These are phyloP conservation scores for Chironomus riparius DNA, from an alignment of 2,888 invertebrate genomes.

Conservation along the genomic window DNA sequence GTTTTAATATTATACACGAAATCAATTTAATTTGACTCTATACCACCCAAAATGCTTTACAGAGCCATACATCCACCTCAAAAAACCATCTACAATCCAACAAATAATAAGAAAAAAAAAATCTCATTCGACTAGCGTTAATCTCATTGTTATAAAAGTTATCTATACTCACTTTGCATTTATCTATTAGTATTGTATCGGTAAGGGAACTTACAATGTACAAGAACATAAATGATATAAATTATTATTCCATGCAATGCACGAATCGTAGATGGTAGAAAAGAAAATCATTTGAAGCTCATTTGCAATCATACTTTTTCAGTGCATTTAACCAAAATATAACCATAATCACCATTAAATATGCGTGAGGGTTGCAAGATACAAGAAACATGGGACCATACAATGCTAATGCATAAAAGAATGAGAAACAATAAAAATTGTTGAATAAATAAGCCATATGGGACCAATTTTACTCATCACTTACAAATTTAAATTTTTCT, in stretches of 20 bases:
- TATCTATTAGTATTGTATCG: too few species aligned
- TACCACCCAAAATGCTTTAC: too few species aligned
- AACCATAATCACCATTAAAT: constrained; percentile 8
- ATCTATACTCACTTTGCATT: neutral
- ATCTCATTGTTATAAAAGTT: constrained; percentile 8
- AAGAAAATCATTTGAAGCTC: neutral
- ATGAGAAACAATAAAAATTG: constrained; percentile 3
- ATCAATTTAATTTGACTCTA: too few species aligned
- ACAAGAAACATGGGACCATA: neutral
- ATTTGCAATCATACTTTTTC: neutral
- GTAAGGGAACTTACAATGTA: too few species aligned
- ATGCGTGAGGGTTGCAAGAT: constrained; percentile 4
- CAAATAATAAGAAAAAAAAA: too few species aligned
- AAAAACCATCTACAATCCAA: too few species aligned
- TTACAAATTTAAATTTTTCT: constrained; percentile 23
- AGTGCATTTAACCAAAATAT: neutral
- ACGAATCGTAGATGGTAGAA: neutral
- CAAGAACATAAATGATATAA: neutral
- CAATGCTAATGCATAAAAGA: neutral
- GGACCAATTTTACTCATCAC: constrained; percentile 29
- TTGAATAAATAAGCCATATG: constrained; percentile 29
- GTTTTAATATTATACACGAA: too few species aligned
- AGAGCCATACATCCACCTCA: too few species aligned
- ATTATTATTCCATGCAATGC: neutral
- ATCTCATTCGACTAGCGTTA: neutral